Conservation (phyloP, 1,140 invertebrate species). For the Trissolcus basalis region DNA sequence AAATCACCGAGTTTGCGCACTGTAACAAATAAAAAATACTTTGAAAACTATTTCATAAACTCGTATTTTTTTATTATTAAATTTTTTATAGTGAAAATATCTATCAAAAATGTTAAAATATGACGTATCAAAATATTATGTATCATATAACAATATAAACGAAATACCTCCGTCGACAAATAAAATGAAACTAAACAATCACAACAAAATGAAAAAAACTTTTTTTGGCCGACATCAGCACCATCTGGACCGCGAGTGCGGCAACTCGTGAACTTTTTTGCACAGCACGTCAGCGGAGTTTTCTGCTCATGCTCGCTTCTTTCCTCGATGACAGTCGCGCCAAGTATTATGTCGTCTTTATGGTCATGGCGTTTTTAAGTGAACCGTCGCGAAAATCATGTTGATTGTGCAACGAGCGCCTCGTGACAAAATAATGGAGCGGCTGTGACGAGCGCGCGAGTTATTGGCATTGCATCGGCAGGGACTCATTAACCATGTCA, state of each 20-base stretch:
- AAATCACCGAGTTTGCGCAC: no score
- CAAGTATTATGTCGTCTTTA: slow-evolving; percentile 54
- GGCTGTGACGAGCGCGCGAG: slow-evolving; percentile 17
- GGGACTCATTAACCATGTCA: slow-evolving; percentile 55
- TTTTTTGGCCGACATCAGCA: not conserved
- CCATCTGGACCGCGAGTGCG: not conserved
- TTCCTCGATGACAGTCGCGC: slow-evolving; percentile 26
- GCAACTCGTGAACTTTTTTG: slow-evolving; percentile 11
- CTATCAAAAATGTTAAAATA: no score
- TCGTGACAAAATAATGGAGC: slow-evolving; percentile 23
- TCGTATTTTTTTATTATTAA: no score
- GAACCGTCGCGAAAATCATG: slow-evolving; percentile 13
- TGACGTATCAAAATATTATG: no score
- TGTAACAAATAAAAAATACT: no score
- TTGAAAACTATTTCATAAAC: no score
- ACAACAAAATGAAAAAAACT: no score
- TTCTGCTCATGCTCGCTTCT: slow-evolving; percentile 26
- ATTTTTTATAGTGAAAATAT: no score
- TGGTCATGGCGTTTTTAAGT: slow-evolving; percentile 45
- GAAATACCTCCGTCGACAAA: no score
- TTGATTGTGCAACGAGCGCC: slow-evolving; percentile 7
- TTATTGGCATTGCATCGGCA: not conserved
- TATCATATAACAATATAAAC: no score
- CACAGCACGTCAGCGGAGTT: no score
- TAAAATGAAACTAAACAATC: no score